Evolutionary conservation across 2,113 vertebrate genomes (phyloP), one percentile per base, ranked within the genome.

Genomic region (Shinisaurus crocodilurus): DNA sequence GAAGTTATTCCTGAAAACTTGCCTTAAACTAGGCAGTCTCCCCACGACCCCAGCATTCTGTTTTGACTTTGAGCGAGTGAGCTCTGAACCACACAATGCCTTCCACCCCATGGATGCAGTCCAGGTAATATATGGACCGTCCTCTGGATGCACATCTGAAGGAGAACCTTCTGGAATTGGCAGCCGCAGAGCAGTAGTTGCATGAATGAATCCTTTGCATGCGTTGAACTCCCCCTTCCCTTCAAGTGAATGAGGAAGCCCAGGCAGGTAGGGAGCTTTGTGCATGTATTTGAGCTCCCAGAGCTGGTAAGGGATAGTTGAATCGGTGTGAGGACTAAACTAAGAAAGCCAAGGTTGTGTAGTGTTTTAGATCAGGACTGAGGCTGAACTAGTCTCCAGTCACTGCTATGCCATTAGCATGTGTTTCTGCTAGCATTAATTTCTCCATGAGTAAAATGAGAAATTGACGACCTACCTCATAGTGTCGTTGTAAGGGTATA

Each of bases 1-100:
- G 3, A 92, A 94, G 79, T 0, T 13, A 34, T 50, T 45, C 6
- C 70, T 94, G 86, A 92, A 94, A 91, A 60, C 4, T 88, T 88
- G 70, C 48, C n/a, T 32, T 91, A 72, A 94, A 89, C 80, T 29
- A 50, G 8, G 76, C 69, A 48, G 18, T 54, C 54, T 1, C 25
- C 69, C 48, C 45, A 70, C n/a, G n/a, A n/a, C 1, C 25, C 34
- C n/a, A 82, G 79, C 48, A 69, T 37, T 69, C 48, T 70, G 12
- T 88, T 80, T 88, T 48, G 45, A 65, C 81, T 80, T 88, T 48
- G 45, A 65, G 20, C 63, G n/a, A 37, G 25, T 27, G 57, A 45
- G 6, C 75, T 80, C 34, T 87, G 74, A n/a, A 32, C n/a, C 18
- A 37, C 32, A 37, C 6, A 72, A 18, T 23, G 77, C 29, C 45